Evolutionary conservation across 2,113 vertebrate species (phyloP).

Genomic region (Ciconia boyciana): DNA sequence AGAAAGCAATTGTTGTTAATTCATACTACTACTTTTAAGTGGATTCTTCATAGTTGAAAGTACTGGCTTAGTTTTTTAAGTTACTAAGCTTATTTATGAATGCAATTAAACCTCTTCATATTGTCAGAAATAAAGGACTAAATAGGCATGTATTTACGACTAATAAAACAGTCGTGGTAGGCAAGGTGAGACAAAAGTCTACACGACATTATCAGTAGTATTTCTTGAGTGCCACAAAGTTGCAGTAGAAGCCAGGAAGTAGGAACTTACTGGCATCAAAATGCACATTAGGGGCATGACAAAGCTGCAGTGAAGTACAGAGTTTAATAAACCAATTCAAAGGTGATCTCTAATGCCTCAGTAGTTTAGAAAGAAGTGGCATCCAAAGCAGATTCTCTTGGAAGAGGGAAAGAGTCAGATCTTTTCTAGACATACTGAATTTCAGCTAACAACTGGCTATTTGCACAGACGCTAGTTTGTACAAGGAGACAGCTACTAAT

Average conservation of each 20-base stretch:
- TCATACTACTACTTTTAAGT: background rate
- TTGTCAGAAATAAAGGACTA: background rate
- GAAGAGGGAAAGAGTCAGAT: background rate
- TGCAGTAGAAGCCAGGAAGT: background rate
- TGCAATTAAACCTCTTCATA: background rate
- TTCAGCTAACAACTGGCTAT: background rate
- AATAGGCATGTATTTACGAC: fast-evolving
- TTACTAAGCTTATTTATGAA: background rate
- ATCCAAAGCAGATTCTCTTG: background rate
- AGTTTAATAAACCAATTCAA: background rate
- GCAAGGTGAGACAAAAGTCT: background rate
- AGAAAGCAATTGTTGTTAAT: background rate
- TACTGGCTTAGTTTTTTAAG: background rate
- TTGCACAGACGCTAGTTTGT: background rate
- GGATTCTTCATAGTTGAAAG: background rate
- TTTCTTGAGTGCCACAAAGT: background rate
- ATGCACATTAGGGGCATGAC: fast-evolving
- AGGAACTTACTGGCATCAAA: background rate
- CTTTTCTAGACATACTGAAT: background rate
- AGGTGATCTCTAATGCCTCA: background rate
- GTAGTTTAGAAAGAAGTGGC: background rate
- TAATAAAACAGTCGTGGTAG: fast-evolving
- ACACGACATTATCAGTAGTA: fast-evolving
- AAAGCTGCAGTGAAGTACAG: background rate
- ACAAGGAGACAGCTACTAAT: background rate